Percentiles rank a stretch among this genome's conserved stretches.
phyloP scores from a whole-genome alignment of 2,113 vertebrate genomes.

The Cyprinodon tularosa region DNA sequence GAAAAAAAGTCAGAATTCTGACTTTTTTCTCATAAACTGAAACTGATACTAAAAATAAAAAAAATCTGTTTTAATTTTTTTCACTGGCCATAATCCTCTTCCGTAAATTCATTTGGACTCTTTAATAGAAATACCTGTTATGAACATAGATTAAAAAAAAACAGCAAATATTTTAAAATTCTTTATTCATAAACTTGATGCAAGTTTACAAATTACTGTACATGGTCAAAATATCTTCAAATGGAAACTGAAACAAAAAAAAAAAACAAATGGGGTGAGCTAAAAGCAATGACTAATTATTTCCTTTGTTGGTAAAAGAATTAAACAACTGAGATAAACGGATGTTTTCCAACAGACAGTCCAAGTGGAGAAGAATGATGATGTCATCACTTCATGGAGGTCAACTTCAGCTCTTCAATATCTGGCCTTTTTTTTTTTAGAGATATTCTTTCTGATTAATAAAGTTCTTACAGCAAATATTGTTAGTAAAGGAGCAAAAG shows the following conservation, averaged over 20 bases:
- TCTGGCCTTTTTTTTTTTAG: constrained; percentile 31
- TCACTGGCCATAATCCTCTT: no score
- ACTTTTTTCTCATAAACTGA: no score
- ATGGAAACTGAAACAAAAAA: constrained; percentile 61
- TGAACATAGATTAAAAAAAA: neutral
- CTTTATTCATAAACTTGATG: constrained; percentile 89
- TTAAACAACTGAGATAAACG: constrained; percentile 40
- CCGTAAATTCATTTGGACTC: neutral
- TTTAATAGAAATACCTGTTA: neutral
- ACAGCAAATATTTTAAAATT: constrained; percentile 69
- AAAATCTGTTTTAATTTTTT: no score
- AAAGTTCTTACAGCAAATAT: neutral
- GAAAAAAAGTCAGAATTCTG: no score
- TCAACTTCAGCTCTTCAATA: constrained; percentile 20
- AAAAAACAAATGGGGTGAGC: constrained; percentile 48
- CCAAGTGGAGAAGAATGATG: constrained; percentile 62
- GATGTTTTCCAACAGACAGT: constrained; percentile 44
- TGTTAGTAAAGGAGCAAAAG: neutral
- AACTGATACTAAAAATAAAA: no score
- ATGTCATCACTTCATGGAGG: constrained; percentile 46
- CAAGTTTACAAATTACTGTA: constrained; percentile 88
- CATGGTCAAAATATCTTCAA: constrained; percentile 82
- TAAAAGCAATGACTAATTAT: constrained; percentile 40
- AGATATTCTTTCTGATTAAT: constrained; percentile 15
- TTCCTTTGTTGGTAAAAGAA: constrained; percentile 43